Evolutionary conservation across 1,140 invertebrate species (phyloP).

Genomic region (Halyomorpha halys): DNA sequence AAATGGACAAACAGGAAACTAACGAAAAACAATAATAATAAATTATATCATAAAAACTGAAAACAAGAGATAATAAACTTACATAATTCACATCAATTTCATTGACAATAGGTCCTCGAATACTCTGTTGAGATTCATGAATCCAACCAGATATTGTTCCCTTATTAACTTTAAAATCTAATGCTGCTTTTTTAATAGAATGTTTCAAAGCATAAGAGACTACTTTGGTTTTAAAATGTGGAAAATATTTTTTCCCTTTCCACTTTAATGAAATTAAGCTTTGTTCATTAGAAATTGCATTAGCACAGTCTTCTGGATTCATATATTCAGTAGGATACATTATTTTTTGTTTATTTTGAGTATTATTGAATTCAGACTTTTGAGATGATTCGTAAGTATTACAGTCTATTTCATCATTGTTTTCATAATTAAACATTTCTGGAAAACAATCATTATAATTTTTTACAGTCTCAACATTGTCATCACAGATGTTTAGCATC

Average conservation of each 20-base stretch:
- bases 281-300: neutral
- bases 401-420: neutral
- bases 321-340: neutral
- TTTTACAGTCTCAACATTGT: too few species aligned
- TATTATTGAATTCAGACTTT: conserved; percentile 7
- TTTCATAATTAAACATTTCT: too few species aligned
- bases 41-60: too few species aligned
- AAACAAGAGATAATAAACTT: too few species aligned
- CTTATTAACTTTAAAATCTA: conserved; percentile 30
- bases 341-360: neutral
- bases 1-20: too few species aligned
- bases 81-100: too few species aligned
- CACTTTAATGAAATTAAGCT: conserved; percentile 15
- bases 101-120: too few species aligned
- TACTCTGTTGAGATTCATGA: conserved; percentile 11
- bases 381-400: neutral
- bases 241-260: conserved; percentile 30
- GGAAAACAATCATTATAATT: too few species aligned
- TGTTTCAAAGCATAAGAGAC: conserved; percentile 26
- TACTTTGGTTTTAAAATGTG: conserved; percentile 32
- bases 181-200: conserved; percentile 30
- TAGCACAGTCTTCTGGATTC: neutral
- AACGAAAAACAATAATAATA: too few species aligned
- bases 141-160: conserved; percentile 30
- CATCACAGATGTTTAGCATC: too few species aligned